Percentiles rank a stretch among this genome's conserved stretches.
These are phyloP conservation scores for Dicyrtoma fusca DNA, from an alignment of 2,888 invertebrate species.

Conservation along the genomic window DNA sequence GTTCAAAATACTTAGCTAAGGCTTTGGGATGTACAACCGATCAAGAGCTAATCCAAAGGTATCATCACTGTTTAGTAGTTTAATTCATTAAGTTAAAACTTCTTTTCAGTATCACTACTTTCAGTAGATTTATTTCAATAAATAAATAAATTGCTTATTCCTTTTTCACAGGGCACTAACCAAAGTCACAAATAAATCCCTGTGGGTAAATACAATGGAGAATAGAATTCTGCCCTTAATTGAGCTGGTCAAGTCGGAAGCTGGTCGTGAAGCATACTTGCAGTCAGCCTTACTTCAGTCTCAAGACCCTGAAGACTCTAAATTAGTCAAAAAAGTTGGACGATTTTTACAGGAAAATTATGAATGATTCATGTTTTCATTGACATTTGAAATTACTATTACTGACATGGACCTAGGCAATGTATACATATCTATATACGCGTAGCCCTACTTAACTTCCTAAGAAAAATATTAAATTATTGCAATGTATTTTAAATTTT, in stretches of 20 bases:
- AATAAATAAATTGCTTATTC: too few species aligned
- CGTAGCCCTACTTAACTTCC: too few species aligned
- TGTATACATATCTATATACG: too few species aligned
- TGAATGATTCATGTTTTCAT: too few species aligned
- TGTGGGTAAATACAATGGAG: not conserved
- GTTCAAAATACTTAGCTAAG: not conserved
- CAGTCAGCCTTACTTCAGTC: not conserved
- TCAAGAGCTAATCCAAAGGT: not conserved
- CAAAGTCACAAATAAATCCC: not conserved
- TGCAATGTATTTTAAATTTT: too few species aligned
- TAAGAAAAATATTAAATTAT: too few species aligned
- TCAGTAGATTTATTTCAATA: too few species aligned
- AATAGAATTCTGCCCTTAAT: not conserved
- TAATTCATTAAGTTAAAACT: not conserved
- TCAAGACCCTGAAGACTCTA: not conserved
- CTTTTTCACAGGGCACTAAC: not conserved
- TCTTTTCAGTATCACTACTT: not conserved
- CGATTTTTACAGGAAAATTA: too few species aligned
- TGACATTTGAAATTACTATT: too few species aligned
- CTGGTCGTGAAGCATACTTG: not conserved
- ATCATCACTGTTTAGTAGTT: not conserved
- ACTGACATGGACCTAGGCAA: too few species aligned
- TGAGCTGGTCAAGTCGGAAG: not conserved
- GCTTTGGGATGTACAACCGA: conserved; percentile 9
- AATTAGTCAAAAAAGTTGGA: not conserved